Evolutionary conservation across 2,888 invertebrate genomes (phyloP).

Genomic region (Chelonus formosanus): DNA sequence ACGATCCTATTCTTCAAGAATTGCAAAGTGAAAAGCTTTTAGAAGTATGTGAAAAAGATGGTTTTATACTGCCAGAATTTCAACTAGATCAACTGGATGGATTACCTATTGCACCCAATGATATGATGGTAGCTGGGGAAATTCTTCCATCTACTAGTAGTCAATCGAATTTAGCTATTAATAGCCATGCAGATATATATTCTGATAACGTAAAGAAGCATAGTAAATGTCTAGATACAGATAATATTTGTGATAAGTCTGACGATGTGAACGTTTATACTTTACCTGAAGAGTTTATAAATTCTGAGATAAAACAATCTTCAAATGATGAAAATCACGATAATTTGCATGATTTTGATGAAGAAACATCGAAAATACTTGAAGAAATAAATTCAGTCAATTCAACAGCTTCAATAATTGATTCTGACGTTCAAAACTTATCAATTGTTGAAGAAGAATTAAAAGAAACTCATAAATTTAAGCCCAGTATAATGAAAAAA

Average conservation of each 20-base stretch:
- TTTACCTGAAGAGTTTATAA: slow-evolving; percentile 22
- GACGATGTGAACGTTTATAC: slow-evolving; percentile 35
- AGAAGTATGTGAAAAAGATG: slow-evolving; percentile 52
- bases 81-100: slow-evolving; percentile 57
- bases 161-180: slow-evolving; percentile 31
- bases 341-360: slow-evolving; percentile 16
- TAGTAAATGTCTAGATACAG: slow-evolving; percentile 5
- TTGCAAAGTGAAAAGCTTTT: slow-evolving; percentile 53
- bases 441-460: neutral
- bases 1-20: slow-evolving; percentile 56
- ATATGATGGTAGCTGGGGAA: slow-evolving; percentile 58
- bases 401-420: slow-evolving; percentile 8
- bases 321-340: slow-evolving; percentile 1
- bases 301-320: too few species aligned
- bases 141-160: slow-evolving; percentile 52
- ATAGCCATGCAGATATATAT: slow-evolving; percentile 20
- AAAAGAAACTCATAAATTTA: slow-evolving; percentile 23
- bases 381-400: slow-evolving; percentile 7
- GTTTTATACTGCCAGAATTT: slow-evolving; percentile 56
- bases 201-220: slow-evolving; percentile 4
- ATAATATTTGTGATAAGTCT: slow-evolving; percentile 36
- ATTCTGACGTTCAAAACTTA: neutral
- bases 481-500: slow-evolving; percentile 40
- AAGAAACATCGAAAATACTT: neutral
- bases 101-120: slow-evolving; percentile 51